phyloP scores from a whole-genome alignment of 2,797 vertebrate genomes.

The Rhabdomys pumilio region DNA sequence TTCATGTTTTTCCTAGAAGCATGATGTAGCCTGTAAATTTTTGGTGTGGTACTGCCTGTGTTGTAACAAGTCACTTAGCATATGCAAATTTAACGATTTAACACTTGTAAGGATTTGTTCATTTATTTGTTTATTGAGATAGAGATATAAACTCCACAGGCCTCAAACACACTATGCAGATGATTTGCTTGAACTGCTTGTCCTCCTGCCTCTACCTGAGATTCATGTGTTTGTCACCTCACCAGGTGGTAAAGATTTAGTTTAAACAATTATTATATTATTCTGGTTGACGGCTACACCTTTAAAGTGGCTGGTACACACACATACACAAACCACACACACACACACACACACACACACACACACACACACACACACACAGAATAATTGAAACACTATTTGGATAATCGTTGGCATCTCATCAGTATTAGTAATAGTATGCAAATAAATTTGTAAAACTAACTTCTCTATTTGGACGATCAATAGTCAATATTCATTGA shows the following conservation, averaged over 20 bases:
- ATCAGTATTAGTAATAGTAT: not conserved
- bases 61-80: not conserved
- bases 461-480: not conserved
- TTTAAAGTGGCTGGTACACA: not conserved
- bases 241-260: not conserved
- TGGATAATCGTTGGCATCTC: not conserved
- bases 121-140: not conserved
- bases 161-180: not conserved
- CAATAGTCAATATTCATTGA: not conserved
- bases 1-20: not conserved
- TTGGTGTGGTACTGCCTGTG: not conserved
- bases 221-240: not conserved
- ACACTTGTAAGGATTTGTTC: not conserved
- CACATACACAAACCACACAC: not conserved
- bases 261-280: not conserved
- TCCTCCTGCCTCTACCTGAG: too few relatives aligned
- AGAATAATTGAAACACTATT: not conserved
- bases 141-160: too few relatives aligned
- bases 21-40: not conserved
- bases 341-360: not conserved
- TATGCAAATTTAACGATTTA: not conserved
- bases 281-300: not conserved
- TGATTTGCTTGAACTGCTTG: not conserved
- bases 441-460: slow-evolving; percentile 12
- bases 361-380: not conserved